Conservation (phyloP, 2,888 invertebrate species). For the Palloptera scutellata region DNA sequence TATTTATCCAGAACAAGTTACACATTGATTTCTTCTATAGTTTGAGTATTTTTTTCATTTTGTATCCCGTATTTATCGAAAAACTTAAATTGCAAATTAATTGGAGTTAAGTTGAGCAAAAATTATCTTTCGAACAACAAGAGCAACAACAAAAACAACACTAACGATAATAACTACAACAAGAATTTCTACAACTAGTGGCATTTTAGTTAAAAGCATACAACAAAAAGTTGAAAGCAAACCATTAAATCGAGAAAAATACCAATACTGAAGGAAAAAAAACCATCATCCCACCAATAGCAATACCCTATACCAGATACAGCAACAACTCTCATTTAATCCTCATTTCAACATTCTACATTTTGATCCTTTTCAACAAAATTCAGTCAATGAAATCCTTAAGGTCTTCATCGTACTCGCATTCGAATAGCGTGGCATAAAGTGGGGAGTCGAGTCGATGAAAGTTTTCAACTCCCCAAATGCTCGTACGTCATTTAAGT, state of each 20-base stretch:
- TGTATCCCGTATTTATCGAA: conserved; percentile 18
- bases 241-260: conserved; percentile 21
- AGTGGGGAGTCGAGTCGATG: conserved; percentile 55
- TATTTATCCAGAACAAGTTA: too few species aligned
- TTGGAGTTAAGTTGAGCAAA: conserved; percentile 61
- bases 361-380: neutral
- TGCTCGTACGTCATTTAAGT: conserved; percentile 63
- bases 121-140: conserved; percentile 39
- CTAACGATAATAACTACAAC: conserved; percentile 1
- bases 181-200: neutral
- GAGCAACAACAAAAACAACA: conserved; percentile 20
- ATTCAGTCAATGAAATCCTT: conserved; percentile 10
- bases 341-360: neutral
- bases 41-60: too few species aligned
- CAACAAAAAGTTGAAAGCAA: conserved; percentile 14
- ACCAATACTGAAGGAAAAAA: neutral
- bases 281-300: neutral
- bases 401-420: conserved; percentile 3
- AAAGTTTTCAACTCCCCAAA: conserved; percentile 60
- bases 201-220: conserved; percentile 21
- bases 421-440: conserved; percentile 42
- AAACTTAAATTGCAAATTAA: conserved; percentile 61
- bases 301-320: neutral
- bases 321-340: neutral
- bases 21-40: too few species aligned